Evolutionary conservation across 2,888 invertebrate genomes (phyloP), one percentile per base, ranked within the genome.

Genomic region (Rutpela maculata): DNA sequence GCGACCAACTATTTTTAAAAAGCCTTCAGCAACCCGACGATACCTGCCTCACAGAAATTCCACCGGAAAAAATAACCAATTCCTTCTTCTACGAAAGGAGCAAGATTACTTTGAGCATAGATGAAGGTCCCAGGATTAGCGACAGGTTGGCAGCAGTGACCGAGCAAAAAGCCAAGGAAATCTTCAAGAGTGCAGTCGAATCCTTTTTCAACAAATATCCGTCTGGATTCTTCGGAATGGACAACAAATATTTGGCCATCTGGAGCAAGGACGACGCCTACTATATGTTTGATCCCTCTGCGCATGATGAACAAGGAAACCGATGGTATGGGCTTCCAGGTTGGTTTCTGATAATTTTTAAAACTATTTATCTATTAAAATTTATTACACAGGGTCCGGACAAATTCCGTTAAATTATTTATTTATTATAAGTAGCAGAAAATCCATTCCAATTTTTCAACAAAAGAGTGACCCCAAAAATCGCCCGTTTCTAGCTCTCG

Each of bases 1-100:
- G 93, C 0, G 91, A 92, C 81, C 87, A 88, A 60, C 91, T 93
- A 88, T 92, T 88, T 77, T n/a, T 80, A 4, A 83, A 83, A 43
- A 89, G 87, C 71, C 75, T 85, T 9, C 78, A 83, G 69, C 82
- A 86, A 57, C 81, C 75, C 1, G 71, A 81, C 43, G 82, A 85
- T 43, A 84, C 82, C 19, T 82, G 82, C 71, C 81, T 83, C 31
- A 81, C 80, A 0, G 67, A 80, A 22, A 60, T 89, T 7, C 74
- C 84, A 6, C 84, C 88, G 0, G 80, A 83, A 26, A 82, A 88
- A 78, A 82, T 89, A 1, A 84, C 81, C 72, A 84, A 81, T 5
- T 85, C 86, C 0, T 85, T 88, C 55, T 88, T 84, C 77, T 75
- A 88, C 18, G 85, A 83, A 26, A 80, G 82, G 43, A 80, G 72